phyloP scores from a whole-genome alignment of 2,113 vertebrate genomes.

The Triplophysa dalaica region DNA sequence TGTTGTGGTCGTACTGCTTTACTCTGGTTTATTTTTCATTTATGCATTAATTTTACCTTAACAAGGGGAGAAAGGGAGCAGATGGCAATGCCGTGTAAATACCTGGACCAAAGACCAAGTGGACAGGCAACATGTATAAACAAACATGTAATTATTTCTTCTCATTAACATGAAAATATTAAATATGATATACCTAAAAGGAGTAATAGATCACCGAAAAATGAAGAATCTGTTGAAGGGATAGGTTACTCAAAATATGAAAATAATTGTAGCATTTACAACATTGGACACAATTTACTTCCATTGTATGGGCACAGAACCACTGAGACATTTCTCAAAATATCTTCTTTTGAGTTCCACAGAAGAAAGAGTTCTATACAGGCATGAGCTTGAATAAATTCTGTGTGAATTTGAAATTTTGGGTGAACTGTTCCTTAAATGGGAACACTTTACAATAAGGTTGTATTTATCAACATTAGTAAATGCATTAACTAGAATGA shows the following conservation, averaged over 20 bases:
- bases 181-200: neutral
- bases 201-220: neutral
- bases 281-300: too few species aligned
- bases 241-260: too few species aligned
- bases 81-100: neutral
- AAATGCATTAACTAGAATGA: too few species aligned
- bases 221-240: neutral
- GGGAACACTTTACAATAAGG: too few species aligned
- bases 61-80: neutral
- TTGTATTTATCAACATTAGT: too few species aligned
- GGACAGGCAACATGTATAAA: neutral
- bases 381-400: neutral
- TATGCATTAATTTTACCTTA: constrained; percentile 18
- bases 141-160: neutral
- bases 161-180: neutral
- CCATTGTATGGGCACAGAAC: too few species aligned
- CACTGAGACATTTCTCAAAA: too few species aligned
- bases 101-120: neutral
- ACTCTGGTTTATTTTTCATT: constrained; percentile 20
- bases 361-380: neutral
- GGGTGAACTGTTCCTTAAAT: neutral
- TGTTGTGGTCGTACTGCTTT: constrained; percentile 5
- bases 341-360: too few species aligned
- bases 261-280: too few species aligned
- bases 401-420: neutral